phyloP scores from a whole-genome alignment of 2,888 invertebrate species.

The Ditula angustiorana region DNA sequence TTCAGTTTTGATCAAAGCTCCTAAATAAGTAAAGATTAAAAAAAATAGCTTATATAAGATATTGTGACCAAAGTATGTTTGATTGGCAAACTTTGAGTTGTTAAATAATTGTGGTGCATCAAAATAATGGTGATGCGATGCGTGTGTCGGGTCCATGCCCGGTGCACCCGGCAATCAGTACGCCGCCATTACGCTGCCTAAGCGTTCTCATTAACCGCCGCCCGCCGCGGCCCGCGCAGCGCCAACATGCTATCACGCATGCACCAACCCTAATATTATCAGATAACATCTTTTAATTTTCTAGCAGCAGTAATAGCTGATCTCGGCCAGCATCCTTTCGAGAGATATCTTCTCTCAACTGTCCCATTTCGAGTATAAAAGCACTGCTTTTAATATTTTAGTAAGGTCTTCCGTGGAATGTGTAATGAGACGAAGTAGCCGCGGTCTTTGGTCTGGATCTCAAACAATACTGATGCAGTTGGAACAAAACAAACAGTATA shows the following conservation, averaged over 20 bases:
- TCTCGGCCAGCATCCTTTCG: slow-evolving; percentile 20
- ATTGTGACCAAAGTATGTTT: too few species aligned
- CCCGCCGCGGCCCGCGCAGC: slow-evolving; percentile 56
- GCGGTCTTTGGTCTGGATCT: slow-evolving; percentile 20
- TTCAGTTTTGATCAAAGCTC: too few species aligned
- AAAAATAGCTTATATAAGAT: too few species aligned
- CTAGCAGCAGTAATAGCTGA: slow-evolving; percentile 34
- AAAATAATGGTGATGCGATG: slow-evolving; percentile 61
- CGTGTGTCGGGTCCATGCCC: slow-evolving; percentile 56
- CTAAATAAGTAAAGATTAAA: too few species aligned
- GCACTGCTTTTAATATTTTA: background rate
- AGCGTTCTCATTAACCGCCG: slow-evolving; percentile 71
- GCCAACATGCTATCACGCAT: slow-evolving; percentile 50
- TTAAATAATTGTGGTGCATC: slow-evolving; percentile 45
- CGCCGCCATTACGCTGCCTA: slow-evolving; percentile 67
- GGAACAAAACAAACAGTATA: slow-evolving; percentile 29
- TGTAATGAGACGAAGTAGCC: slow-evolving; percentile 19
- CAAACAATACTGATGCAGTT: slow-evolving; percentile 31
- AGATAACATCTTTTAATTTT: slow-evolving; percentile 66
- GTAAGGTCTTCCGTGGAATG: background rate
- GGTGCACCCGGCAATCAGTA: slow-evolving; percentile 65
- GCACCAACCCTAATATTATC: slow-evolving; percentile 54
- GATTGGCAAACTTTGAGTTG: slow-evolving; percentile 22
- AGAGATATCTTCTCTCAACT: slow-evolving; percentile 6
- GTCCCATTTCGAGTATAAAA: background rate